Percentiles rank a stretch among this genome's conserved stretches.
Evolutionary conservation across 2,888 invertebrate genomes (phyloP).

Genomic region (Cerastoderma edule): DNA sequence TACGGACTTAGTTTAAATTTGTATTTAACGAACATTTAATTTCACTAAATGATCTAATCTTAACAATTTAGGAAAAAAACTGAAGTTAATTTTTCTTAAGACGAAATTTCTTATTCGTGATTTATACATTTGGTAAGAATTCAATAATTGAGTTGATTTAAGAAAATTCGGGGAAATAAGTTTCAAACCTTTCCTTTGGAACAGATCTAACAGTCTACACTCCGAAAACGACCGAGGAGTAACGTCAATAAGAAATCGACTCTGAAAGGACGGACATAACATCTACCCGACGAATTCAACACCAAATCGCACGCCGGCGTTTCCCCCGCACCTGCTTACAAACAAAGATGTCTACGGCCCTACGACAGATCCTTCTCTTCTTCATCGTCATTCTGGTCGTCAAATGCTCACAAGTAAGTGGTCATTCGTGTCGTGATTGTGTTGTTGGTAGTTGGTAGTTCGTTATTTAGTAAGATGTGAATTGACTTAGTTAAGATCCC

Average conservation of each 20-base stretch:
- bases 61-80: too few species aligned
- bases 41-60: too few species aligned
- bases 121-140: too few species aligned
- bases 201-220: slow-evolving; percentile 2
- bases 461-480: too few species aligned
- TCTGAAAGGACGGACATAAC: background rate
- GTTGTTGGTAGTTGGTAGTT: slow-evolving; percentile 15
- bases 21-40: too few species aligned
- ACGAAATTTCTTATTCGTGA: too few species aligned
- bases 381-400: slow-evolving; percentile 29
- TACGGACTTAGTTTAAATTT: too few species aligned
- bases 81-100: too few species aligned
- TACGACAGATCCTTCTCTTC: slow-evolving; percentile 22
- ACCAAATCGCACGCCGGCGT: background rate
- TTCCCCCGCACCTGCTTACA: background rate
- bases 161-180: background rate
- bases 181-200: background rate
- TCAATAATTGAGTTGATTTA: too few species aligned
- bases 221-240: background rate
- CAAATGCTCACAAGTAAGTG: slow-evolving; percentile 44
- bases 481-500: too few species aligned
- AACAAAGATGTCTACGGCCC: slow-evolving; percentile 12
- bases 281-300: too few species aligned
- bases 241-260: too few species aligned
- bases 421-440: background rate